Base-by-base conservation (phyloP, 2,113 vertebrate genomes). In the Campylomormyrus numenius region DNA sequence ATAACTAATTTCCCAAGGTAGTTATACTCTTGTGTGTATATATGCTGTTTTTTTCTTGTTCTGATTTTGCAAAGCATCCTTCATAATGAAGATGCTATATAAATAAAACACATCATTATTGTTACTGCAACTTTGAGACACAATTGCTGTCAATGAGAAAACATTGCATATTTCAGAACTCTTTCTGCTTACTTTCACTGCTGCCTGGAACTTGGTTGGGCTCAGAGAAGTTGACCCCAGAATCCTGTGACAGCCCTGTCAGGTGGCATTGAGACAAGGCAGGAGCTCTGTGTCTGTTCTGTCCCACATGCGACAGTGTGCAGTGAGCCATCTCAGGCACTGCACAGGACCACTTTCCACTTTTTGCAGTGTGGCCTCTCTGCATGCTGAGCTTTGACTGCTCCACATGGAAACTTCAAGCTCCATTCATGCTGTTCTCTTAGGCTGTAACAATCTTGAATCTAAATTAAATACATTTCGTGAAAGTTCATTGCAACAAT, bases 101-200 rank as follows among this genome's bases (percentile, higher is more conserved):
- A 66, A 27, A 31, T 31, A 31, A 70, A 70, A 31, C 62, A 70
- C 1, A 0, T 62, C 21, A n/a, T n/a, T n/a, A n/a, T 9, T 9
- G 56, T 62, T 62, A 62, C 56, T n/a, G 53, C 5, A 21, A 56
- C 19, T 56, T 56, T 24, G 21, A 24, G 53, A 8, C 21, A 58
- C 1, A 77, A 39, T 17, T 80, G 31, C 6, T 80, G 21, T 50
- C 3, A 1, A 86, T 49, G 53, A 58, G 3, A 8, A 31, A 46
- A 27, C 70, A 48, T 39, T 66, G 39, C 10, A 70, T 27, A 19
- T 80, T 85, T 85, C 17, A 24, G 8, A 24, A 45, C 2, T n/a
- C 46, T 48, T 46, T 66, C 85, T 46, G 19, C 91, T 88, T 88
- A 95, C 95, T 92, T 21, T 95, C 91, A 90, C 49, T 89, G 80